These are phyloP conservation scores for Pampusana beccarii DNA, from an alignment of 2,113 vertebrate species.

Conservation along the genomic window DNA sequence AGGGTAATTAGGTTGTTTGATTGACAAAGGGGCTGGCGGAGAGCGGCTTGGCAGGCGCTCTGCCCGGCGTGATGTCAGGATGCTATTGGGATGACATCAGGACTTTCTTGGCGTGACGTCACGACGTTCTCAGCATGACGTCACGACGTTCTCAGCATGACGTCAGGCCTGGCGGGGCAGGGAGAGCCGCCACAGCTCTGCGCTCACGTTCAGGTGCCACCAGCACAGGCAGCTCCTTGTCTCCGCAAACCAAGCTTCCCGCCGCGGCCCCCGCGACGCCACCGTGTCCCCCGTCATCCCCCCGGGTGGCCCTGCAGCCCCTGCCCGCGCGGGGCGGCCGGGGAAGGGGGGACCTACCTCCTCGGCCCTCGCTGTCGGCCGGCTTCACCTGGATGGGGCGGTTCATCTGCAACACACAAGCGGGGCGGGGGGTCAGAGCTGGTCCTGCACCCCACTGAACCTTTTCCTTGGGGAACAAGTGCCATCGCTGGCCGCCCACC, in stretches of 20 bases:
- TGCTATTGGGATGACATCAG: too few relatives aligned
- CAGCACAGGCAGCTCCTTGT: neutral
- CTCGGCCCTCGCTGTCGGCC: conserved; percentile 98
- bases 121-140: fast-evolving
- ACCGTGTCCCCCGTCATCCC: fast-evolving
- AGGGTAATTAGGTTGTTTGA: neutral
- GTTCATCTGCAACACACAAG: conserved; percentile 89
- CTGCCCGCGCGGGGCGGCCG: fast-evolving
- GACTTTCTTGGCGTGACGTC: neutral
- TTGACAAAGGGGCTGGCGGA: neutral
- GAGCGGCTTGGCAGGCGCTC: fast-evolving
- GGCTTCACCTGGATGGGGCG: conserved; percentile 99
- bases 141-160: neutral
- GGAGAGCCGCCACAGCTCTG: neutral
- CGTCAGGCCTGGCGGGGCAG: neutral
- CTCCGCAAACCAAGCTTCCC: neutral
- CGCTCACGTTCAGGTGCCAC: neutral
- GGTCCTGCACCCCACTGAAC: fast-evolving
- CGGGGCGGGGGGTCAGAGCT: neutral
- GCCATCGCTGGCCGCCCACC: conserved; percentile 18
- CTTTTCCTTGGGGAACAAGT: neutral
- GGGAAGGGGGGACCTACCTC: conserved; percentile 84
- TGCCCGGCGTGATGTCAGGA: neutral
- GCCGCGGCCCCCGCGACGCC: neutral
- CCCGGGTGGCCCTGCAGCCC: fast-evolving